Conservation (phyloP, 2,888 invertebrate species). For the Hydriomena furcata region DNA sequence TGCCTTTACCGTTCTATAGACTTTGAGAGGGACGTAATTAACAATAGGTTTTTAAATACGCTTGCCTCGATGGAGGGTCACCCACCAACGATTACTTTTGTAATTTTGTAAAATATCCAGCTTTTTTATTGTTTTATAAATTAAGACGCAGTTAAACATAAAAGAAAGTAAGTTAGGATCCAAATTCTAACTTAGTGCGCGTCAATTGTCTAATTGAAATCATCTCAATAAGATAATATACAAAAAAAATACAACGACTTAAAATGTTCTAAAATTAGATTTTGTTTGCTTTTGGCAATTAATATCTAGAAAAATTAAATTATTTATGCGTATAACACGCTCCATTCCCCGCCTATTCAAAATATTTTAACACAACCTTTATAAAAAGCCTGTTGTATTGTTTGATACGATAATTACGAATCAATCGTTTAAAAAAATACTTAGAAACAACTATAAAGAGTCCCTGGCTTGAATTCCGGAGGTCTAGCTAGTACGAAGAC, state of each 20-base stretch:
- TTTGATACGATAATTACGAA: too few relatives aligned
- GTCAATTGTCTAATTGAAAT: conserved; percentile 68
- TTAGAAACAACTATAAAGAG: background rate
- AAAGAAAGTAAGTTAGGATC: conserved; percentile 68
- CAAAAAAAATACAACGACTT: conserved; percentile 71
- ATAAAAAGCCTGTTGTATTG: too few relatives aligned
- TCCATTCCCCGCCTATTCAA: background rate
- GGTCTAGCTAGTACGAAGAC: background rate
- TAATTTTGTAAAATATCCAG: conserved; percentile 67
- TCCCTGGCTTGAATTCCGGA: conserved; percentile 1
- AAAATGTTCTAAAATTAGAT: conserved; percentile 31
- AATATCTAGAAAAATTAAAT: conserved; percentile 7
- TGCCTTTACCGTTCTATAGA: conserved; percentile 83
- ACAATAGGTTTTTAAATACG: conserved; percentile 77
- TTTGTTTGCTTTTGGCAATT: conserved; percentile 28
- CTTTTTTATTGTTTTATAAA: conserved; percentile 59
- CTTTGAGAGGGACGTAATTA: conserved; percentile 83
- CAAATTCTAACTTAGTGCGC: conserved; percentile 60
- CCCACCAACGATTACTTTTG: conserved; percentile 67
- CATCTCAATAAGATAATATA: conserved; percentile 70
- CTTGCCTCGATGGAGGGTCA: conserved; percentile 63
- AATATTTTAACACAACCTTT: background rate
- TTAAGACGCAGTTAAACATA: conserved; percentile 55
- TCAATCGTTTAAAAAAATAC: too few relatives aligned
- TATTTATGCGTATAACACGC: background rate